phyloP scores from a whole-genome alignment of 37 sponge, comb jelly and placozoan species.

The Chondrilla cf. caribensis region DNA sequence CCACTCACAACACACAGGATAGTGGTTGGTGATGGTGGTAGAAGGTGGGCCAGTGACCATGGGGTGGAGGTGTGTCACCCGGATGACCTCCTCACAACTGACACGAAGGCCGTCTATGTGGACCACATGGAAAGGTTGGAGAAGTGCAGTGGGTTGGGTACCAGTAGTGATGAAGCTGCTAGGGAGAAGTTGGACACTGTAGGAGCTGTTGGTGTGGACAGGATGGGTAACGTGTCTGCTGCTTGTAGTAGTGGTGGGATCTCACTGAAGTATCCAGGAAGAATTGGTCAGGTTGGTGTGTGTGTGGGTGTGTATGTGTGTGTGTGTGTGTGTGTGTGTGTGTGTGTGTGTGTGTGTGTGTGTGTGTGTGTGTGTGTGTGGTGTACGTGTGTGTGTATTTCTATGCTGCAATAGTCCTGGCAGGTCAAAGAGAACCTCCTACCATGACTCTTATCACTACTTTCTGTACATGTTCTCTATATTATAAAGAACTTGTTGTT shows the following conservation, averaged over 20 bases:
- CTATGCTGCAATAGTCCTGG: too few species aligned
- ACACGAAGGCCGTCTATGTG: conserved; percentile 47
- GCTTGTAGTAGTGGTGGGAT: conserved; percentile 81
- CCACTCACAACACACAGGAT: too few species aligned
- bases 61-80: conserved; percentile 45
- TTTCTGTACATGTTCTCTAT: too few species aligned
- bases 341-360: neutral
- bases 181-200: conserved; percentile 55
- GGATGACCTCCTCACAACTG: conserved; percentile 63
- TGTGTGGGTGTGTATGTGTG: conserved; percentile 17
- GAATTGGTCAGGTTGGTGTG: conserved; percentile 65
- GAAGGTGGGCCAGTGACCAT: conserved; percentile 46
- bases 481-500: too few species aligned
- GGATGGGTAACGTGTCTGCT: conserved; percentile 43
- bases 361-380: conserved; percentile 18
- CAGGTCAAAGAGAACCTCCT: too few species aligned
- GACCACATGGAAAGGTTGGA: conserved; percentile 58
- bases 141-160: neutral
- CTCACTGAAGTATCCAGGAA: conserved; percentile 75
- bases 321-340: conserved; percentile 27
- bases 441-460: too few species aligned
- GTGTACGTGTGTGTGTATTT: conserved; percentile 22
- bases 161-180: neutral
- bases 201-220: conserved; percentile 66
- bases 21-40: conserved; percentile 61